Base-by-base conservation (phyloP, 2,797 vertebrate genomes). In the Sebastes minor region DNA sequence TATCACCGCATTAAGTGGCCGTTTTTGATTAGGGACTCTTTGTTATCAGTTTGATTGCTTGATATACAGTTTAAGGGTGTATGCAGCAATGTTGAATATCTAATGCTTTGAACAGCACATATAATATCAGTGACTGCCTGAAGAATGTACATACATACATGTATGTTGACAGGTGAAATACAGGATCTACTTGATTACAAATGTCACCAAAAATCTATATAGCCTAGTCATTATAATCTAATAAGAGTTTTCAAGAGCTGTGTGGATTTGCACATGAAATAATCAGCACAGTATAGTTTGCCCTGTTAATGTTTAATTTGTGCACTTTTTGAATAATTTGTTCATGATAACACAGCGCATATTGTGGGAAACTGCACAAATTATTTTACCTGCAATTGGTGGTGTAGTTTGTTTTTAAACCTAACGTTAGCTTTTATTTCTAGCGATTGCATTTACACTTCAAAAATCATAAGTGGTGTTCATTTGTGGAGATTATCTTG, bases 21-120 rank as follows among this genome's bases (percentile, higher is more conserved):
- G 59, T 46, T 22, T 67, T 28, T 59, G 70, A 75, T 63, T 32
- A 20, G 23, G 2, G 5, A 60, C 30, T 16, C 20, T 53, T 57
- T 70, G 60, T 56, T 72, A 52, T 83, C 64, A 38, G 16, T 80
- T 18, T 69, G 53, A 75, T 63, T 68, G 23, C 28, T 68, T 67
- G 66, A 28, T 65, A 49, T 55, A 5, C 8, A 66, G 33, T 65
- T 79, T 33, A 55, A 73, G 30, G 14, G 64, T 46, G 53, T 80
- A 59, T 76, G 25, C 63, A 69, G 33, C 42, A 46, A 68, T 62
- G 35, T 52, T 72, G 52, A 38, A 74, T 33, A 78, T 84, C 9
- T 74, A 76, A 73, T 64, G 32, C 25, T 75, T 66, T 68, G 30
- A 81, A 84, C 68, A 80, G 68, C 73, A 79, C 71, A 82, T 32